Base-by-base conservation (phyloP, 2,113 vertebrate species). In the Lepus timidus region DNA sequence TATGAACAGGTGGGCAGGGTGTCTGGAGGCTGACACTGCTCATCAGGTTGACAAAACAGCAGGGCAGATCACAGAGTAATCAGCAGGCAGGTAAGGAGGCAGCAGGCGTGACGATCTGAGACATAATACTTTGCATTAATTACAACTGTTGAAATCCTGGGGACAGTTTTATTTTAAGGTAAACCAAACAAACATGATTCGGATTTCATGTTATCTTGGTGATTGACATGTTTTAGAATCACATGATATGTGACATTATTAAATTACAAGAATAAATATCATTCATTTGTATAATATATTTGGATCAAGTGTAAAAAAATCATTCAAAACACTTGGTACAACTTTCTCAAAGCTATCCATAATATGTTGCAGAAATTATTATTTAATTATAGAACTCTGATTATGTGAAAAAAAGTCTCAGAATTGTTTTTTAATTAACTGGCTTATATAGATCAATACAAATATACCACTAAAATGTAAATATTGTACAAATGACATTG, bases 1-100 rank as follows among this genome's bases (percentile, higher is more conserved):
- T 86, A 75, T 81, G 95, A 97, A 83, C 79, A 97, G 81, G 68
- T 96, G 95, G 94, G 67, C 27, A 84, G 79, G 27, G 39, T 86
- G 55, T 68, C 68, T 73, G 33, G 87, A 33, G 90, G 89, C 88
- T 91, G 97, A 17, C 0, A 1, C 0, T 9, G 79, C 51, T 91
- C 85, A 88, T 80, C 81, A 70, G 84, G 52, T 68, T 97, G 96
- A 93, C 85, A 94, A 87, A 88, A 22, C 75, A 79, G n/a, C 65
- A 39, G 76, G 80, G 89, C 16, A 64, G 74, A 95, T 88, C 85
- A 65, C 49, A 85, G 80, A 76, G 58, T 90, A 27, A 92, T 94
- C 96, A 95, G 92, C 94, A 95, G 84, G 73, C 80, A 36, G 78
- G 14, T 1, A 44, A 39, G 81, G 36, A 90, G 93, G 7, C 90